phyloP scores from a whole-genome alignment of 2,113 vertebrate species.

The Hippopotamus amphibius region DNA sequence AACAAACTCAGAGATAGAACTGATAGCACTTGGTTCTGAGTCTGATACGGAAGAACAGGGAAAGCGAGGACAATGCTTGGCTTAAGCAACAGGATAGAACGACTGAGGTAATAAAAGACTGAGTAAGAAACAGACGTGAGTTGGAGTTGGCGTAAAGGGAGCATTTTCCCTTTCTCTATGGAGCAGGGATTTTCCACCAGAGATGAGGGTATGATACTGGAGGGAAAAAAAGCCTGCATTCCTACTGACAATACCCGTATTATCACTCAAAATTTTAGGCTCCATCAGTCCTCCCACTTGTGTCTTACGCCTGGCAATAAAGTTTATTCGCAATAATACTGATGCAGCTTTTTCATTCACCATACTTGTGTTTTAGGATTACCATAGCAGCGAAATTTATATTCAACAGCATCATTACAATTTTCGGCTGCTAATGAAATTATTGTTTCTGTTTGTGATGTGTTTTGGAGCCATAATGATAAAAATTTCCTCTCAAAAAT shows the following conservation, averaged over 20 bases:
- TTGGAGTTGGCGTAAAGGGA: not conserved
- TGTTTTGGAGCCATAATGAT: constrained; percentile 78
- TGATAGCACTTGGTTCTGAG: not conserved
- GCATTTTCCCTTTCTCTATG: not conserved
- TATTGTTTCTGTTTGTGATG: constrained; percentile 82
- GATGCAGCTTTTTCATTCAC: constrained; percentile 72
- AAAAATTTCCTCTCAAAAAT: constrained; percentile 76
- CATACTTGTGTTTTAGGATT: constrained; percentile 75
- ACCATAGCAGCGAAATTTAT: constrained; percentile 79
- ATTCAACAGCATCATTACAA: constrained; percentile 80
- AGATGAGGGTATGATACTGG: not conserved
- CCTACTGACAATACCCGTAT: not conserved
- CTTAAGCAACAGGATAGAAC: not conserved
- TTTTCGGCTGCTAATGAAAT: constrained; percentile 82
- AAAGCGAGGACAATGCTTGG: not conserved
- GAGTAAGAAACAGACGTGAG: not conserved
- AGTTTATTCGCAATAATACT: constrained; percentile 70
- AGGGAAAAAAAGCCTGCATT: not conserved
- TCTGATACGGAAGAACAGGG: not conserved
- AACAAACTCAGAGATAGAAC: not conserved
- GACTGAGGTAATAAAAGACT: not conserved
- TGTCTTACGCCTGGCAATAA: constrained; percentile 62
- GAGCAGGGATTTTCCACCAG: not conserved
- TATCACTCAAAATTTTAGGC: constrained; percentile 28
- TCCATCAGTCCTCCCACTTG: constrained; percentile 67